phyloP scores from a whole-genome alignment of 2,888 invertebrate genomes.

The Leistus spinibarbis region DNA sequence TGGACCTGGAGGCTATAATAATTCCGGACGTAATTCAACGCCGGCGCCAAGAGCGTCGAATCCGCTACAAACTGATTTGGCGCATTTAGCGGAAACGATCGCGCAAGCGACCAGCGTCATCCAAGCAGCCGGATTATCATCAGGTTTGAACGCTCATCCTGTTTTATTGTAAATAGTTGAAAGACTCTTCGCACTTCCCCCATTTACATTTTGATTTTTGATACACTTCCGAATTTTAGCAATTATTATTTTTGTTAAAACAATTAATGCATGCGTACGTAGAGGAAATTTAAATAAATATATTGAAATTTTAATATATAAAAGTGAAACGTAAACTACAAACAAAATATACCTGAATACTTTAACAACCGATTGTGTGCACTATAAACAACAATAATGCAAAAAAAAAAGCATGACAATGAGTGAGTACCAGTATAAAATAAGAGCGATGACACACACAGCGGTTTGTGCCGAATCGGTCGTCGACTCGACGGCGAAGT shows the following conservation, averaged over 20 bases:
- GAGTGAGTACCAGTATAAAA: neutral
- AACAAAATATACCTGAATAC: too few relatives aligned
- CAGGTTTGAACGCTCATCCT: conserved; percentile 46
- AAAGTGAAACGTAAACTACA: neutral
- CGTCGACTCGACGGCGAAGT: too few relatives aligned
- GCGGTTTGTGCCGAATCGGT: too few relatives aligned
- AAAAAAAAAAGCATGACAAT: neutral
- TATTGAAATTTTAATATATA: conserved; percentile 1
- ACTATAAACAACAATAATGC: neutral
- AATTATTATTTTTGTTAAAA: neutral
- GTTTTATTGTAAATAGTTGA: neutral
- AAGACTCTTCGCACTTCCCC: neutral
- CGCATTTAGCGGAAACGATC: conserved; percentile 73
- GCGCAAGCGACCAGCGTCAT: conserved; percentile 79
- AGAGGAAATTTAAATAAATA: neutral
- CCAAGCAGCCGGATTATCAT: conserved; percentile 64
- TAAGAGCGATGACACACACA: too few relatives aligned
- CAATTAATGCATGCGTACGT: neutral
- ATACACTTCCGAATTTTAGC: neutral
- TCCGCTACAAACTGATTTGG: conserved; percentile 62
- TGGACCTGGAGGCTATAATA: conserved; percentile 7
- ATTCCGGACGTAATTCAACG: neutral
- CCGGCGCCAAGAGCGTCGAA: conserved; percentile 41
- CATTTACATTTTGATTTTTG: neutral
- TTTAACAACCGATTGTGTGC: neutral